Percentiles rank a stretch among this genome's conserved stretches.
Conservation (phyloP, 2,797 vertebrate genomes). For the Momotus momota region DNA sequence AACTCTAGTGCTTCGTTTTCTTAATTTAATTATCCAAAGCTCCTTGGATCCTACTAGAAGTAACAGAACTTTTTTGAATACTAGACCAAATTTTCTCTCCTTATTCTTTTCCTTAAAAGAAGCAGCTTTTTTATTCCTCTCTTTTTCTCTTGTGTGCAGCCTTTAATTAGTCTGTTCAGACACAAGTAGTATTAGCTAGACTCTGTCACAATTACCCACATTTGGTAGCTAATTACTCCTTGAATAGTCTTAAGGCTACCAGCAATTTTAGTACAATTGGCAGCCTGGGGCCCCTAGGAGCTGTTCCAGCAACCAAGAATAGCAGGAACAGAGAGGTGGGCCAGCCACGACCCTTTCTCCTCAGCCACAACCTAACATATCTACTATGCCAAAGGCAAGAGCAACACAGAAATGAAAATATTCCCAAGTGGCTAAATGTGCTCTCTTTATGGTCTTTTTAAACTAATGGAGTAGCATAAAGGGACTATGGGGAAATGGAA, state of each 20-base stretch:
- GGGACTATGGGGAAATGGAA: conserved; percentile 33
- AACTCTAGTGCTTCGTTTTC: neutral
- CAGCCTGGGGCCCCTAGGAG: conserved; percentile 58
- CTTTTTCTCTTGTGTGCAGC: neutral
- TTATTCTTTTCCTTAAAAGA: neutral
- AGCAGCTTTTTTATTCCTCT: neutral
- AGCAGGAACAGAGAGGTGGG: neutral
- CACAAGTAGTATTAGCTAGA: conserved; percentile 39
- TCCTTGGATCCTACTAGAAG: neutral
- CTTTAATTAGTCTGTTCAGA: conserved; percentile 51
- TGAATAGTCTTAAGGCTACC: conserved; percentile 59
- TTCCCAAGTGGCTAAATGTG: conserved; percentile 30
- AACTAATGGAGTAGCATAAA: conserved; percentile 60
- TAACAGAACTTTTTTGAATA: neutral
- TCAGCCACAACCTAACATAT: conserved; percentile 44
- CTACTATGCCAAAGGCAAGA: conserved; percentile 55
- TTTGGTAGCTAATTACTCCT: conserved; percentile 63
- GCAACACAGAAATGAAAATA: conserved; percentile 43
- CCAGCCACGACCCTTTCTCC: conserved; percentile 48
- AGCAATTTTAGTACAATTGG: conserved; percentile 48
- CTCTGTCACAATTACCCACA: conserved; percentile 59
- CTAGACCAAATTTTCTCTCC: neutral
- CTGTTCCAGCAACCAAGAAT: conserved; percentile 65
- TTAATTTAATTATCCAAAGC: neutral
- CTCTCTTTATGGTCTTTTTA: conserved; percentile 51